A percentile compares a stretch with the other conserved stretches of the same genome.
phyloP scores from a whole-genome alignment of 1,140 invertebrate species.

The Tetramorium alpestre region DNA sequence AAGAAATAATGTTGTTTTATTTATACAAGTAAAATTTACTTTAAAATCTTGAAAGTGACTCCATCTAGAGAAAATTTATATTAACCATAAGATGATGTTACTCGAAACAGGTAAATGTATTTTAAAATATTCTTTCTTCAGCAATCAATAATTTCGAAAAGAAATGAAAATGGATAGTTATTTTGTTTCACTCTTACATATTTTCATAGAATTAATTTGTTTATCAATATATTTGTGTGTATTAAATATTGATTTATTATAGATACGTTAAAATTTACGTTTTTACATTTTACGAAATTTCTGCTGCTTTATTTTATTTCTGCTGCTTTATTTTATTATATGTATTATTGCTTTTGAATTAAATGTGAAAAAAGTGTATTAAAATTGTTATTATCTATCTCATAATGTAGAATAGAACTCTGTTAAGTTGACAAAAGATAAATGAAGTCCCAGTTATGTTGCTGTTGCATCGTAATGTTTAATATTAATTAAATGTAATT shows the following conservation, averaged over 20 bases:
- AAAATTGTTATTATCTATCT: neutral
- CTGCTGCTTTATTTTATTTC: neutral
- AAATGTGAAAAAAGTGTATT: neutral
- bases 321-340: neutral
- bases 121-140: neutral
- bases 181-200: neutral
- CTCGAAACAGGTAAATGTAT: neutral
- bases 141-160: neutral
- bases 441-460: neutral
- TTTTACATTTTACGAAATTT: neutral
- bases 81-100: slow-evolving; percentile 12
- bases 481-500: neutral
- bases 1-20: neutral
- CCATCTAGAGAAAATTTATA: neutral
- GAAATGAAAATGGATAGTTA: neutral
- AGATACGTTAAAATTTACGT: neutral
- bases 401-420: neutral
- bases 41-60: slow-evolving; percentile 19
- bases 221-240: neutral
- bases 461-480: neutral
- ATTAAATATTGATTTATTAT: neutral
- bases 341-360: neutral
- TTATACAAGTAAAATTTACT: neutral
- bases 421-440: slow-evolving; percentile 12
- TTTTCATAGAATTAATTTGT: neutral